Evolutionary conservation across 1,140 invertebrate species (phyloP).

Genomic region (Hycleus cichorii): DNA sequence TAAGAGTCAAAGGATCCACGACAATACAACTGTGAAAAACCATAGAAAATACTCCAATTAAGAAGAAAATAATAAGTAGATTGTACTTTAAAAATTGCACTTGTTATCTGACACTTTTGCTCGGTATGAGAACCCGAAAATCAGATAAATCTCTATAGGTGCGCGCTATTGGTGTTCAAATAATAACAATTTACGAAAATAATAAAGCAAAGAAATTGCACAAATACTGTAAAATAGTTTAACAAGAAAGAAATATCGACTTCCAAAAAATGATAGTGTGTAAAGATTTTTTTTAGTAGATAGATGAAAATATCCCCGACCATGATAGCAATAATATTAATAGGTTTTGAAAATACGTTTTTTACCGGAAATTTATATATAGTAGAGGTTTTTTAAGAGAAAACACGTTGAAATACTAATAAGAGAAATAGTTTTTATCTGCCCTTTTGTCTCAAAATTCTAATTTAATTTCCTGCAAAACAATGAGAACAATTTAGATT

Average conservation of each 20-base stretch:
- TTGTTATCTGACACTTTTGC: constrained; percentile 14
- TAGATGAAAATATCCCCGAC: constrained; percentile 26
- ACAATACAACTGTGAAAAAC: not conserved
- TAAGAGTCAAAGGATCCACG: no score
- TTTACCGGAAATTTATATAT: constrained; percentile 4
- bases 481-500: no score
- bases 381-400: constrained; percentile 18
- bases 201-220: constrained; percentile 17
- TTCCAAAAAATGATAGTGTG: constrained; percentile 24
- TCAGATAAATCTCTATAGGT: constrained; percentile 1
- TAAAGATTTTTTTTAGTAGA: constrained; percentile 12
- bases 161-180: constrained; percentile 24
- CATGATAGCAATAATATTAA: constrained; percentile 34
- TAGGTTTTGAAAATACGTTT: constrained; percentile 19
- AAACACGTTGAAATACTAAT: not conserved
- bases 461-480: no score
- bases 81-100: constrained; percentile 5
- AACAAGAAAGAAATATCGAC: constrained; percentile 21
- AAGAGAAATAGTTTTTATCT: no score
- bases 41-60: not conserved
- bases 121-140: constrained; percentile 4
- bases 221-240: not conserved
- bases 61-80: no score
- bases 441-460: no score
- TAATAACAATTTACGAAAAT: not conserved